These are phyloP conservation scores for Spodoptera littoralis DNA, from an alignment of 2,888 invertebrate species.

Conservation along the genomic window DNA sequence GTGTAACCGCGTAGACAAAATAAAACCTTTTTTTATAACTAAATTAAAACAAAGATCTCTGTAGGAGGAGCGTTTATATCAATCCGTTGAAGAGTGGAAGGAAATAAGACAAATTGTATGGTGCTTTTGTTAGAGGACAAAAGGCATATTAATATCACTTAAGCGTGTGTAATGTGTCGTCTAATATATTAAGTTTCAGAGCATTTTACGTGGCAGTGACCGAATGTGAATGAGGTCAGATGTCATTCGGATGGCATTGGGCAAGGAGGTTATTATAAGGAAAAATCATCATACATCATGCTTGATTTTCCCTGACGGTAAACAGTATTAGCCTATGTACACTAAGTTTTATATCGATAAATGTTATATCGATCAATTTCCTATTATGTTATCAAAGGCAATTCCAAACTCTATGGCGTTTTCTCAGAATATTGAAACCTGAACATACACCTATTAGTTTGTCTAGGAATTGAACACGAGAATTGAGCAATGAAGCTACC, in stretches of 20 bases:
- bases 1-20: slow-evolving; percentile 2
- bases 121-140: slow-evolving; percentile 35
- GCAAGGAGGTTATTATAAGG: background rate
- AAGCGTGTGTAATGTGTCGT: slow-evolving; percentile 29
- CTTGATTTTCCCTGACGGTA: background rate
- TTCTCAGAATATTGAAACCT: no score
- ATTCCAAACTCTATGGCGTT: no score
- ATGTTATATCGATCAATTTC: no score
- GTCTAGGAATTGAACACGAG: no score
- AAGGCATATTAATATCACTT: slow-evolving; percentile 46
- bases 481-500: no score
- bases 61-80: slow-evolving; percentile 24
- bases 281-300: background rate
- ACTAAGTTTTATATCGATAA: no score
- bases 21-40: slow-evolving; percentile 19
- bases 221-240: slow-evolving; percentile 10
- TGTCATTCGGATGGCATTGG: background rate
- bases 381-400: no score
- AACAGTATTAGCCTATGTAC: background rate
- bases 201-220: slow-evolving; percentile 4
- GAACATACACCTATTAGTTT: no score
- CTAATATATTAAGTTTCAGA: slow-evolving; percentile 36
- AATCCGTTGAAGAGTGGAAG: slow-evolving; percentile 24
- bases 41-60: slow-evolving; percentile 39
- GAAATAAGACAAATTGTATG: slow-evolving; percentile 37